Percentiles rank a stretch among this genome's conserved stretches.
Evolutionary conservation across 2,113 vertebrate genomes (phyloP).

Genomic region (Mormyrus lacerda): DNA sequence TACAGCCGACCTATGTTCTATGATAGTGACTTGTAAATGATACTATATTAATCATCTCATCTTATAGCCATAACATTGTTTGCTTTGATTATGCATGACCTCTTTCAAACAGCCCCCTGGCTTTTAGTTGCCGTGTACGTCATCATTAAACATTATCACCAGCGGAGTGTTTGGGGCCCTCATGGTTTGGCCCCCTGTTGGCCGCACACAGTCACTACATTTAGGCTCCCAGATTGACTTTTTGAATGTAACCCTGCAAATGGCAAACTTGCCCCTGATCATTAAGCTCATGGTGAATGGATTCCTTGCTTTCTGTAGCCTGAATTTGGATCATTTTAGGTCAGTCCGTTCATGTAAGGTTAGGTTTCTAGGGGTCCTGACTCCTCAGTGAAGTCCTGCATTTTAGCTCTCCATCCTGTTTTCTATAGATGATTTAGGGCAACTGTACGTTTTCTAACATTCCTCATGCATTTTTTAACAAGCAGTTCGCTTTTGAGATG

Average conservation of each 20-base stretch:
- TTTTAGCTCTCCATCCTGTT: neutral
- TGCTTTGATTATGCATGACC: neutral
- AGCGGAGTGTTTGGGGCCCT: neutral
- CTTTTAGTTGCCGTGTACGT: neutral
- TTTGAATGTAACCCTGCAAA: neutral
- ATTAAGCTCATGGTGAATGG: neutral
- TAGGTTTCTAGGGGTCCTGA: neutral
- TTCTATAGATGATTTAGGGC: neutral
- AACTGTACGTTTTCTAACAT: neutral
- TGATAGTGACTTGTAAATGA: neutral
- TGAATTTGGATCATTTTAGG: neutral
- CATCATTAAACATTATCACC: neutral
- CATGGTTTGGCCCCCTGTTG: neutral
- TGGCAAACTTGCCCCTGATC: neutral
- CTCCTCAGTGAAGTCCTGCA: neutral
- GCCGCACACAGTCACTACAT: neutral
- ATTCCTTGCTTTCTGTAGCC: neutral
- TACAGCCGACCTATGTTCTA: neutral
- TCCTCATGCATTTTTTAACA: neutral
- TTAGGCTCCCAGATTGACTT: neutral
- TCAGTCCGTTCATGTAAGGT: neutral
- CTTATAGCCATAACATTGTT: neutral
- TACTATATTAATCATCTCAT: neutral
- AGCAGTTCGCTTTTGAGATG: neutral
- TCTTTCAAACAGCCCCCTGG: neutral